Conservation (phyloP, 1,140 invertebrate species). For the Zaprionus taronus region DNA sequence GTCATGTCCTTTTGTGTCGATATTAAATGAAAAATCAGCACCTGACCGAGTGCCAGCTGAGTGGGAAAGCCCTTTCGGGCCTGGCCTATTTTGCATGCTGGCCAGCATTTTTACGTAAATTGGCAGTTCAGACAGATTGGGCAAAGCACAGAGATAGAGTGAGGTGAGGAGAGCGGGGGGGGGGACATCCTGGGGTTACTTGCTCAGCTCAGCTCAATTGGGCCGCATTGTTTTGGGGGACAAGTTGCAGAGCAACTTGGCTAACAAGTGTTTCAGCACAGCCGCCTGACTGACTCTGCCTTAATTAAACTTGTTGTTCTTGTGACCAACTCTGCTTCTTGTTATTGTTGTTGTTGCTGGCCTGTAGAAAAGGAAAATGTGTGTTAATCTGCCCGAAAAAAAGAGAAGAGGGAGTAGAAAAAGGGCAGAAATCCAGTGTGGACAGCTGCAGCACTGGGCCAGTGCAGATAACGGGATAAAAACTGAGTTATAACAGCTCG, state of each 20-base stretch:
- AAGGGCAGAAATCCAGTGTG: conserved; percentile 5
- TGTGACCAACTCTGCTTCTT: not conserved
- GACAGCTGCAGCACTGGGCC: not conserved
- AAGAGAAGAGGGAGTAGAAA: not conserved
- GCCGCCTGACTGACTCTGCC: conserved; percentile 14
- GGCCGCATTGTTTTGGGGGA: conserved; percentile 39
- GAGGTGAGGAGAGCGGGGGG: too few species aligned
- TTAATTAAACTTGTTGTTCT: conserved; percentile 32
- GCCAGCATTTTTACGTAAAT: conserved; percentile 71
- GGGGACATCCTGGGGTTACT: not conserved
- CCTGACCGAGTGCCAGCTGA: conserved; percentile 2
- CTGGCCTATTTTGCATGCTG: conserved; percentile 54
- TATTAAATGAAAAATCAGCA: conserved; percentile 73
- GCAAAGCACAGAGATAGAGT: not conserved
- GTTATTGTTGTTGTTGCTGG: not conserved
- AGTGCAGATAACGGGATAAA: conserved; percentile 3
- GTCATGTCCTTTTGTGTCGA: conserved; percentile 30
- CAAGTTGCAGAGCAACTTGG: conserved; percentile 33
- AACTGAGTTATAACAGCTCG: conserved; percentile 7
- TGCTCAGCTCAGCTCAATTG: conserved; percentile 25
- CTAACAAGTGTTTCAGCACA: conserved; percentile 49
- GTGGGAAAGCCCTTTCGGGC: conserved; percentile 16
- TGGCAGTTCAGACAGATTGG: conserved; percentile 65
- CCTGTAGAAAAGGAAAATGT: conserved; percentile 13
- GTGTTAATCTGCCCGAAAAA: conserved; percentile 43